A percentile compares a stretch with the other conserved stretches of the same genome.
Evolutionary conservation across 2,797 vertebrate species (phyloP).

Genomic region (Alauda arvensis): DNA sequence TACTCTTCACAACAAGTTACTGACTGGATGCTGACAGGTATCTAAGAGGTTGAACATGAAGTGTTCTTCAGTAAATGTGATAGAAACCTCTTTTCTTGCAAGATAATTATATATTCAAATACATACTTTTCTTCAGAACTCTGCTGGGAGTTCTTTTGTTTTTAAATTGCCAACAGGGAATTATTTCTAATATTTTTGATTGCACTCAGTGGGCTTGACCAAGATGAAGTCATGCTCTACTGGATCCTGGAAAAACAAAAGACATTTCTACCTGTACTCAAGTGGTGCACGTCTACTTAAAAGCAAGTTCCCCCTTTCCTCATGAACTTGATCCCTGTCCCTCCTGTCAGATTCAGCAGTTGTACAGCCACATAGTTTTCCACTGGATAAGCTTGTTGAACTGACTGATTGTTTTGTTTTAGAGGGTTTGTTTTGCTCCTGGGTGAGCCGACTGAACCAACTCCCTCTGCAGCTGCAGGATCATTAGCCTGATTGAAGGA

Average conservation of each 20-base stretch:
- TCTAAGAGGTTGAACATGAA: background rate
- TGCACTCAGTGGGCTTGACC: accelerated
- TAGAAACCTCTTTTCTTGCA: background rate
- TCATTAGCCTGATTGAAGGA: background rate
- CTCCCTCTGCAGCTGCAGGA: background rate
- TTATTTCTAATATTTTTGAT: background rate
- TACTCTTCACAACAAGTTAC: background rate
- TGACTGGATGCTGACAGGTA: background rate
- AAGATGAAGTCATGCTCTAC: background rate
- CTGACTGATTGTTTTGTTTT: constrained; percentile 5
- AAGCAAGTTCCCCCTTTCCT: background rate
- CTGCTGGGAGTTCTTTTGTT: background rate
- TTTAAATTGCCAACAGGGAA: background rate
- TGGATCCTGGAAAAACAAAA: background rate
- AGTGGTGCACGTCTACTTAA: background rate
- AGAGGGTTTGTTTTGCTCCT: background rate
- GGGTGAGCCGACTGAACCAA: background rate
- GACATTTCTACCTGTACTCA: background rate
- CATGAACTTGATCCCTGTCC: background rate
- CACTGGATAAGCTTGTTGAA: background rate
- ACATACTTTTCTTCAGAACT: background rate
- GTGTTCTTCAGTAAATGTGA: background rate
- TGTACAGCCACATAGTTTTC: constrained; percentile 7
- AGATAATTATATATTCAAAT: background rate
- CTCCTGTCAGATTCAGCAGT: background rate